These are phyloP conservation scores for Clusia tigrina DNA, from an alignment of 2,888 invertebrate species.

Conservation along the genomic window DNA sequence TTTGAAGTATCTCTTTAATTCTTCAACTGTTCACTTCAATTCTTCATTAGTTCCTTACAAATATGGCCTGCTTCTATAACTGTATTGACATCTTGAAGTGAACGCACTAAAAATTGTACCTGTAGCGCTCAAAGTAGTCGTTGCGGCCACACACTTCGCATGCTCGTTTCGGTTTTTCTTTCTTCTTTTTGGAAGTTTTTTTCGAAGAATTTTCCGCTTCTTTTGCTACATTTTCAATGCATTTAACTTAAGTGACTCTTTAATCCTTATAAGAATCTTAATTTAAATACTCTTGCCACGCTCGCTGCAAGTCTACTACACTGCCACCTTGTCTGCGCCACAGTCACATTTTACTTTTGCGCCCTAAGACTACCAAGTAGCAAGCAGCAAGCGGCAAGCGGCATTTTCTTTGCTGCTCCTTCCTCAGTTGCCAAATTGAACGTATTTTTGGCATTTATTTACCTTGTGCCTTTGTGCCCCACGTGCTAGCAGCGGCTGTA, in stretches of 20 bases:
- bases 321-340: constrained; percentile 30
- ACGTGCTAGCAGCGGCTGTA: not conserved
- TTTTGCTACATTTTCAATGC: constrained; percentile 60
- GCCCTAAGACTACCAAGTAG: too few relatives aligned
- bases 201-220: constrained; percentile 44
- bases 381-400: too few relatives aligned
- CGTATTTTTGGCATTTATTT: constrained; percentile 54
- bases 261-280: constrained; percentile 61
- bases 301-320: constrained; percentile 31
- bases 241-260: constrained; percentile 63
- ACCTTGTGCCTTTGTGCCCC: constrained; percentile 52
- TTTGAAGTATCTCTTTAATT: too few relatives aligned
- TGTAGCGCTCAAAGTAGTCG: too few relatives aligned
- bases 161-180: constrained; percentile 9
- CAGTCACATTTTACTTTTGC: not conserved
- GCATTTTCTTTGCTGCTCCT: constrained; percentile 30
- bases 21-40: too few relatives aligned
- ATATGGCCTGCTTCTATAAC: too few relatives aligned
- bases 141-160: too few relatives aligned
- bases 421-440: constrained; percentile 40
- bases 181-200: constrained; percentile 39
- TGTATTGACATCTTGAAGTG: too few relatives aligned
- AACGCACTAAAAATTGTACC: too few relatives aligned
- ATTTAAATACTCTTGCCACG: constrained; percentile 36
- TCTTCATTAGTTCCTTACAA: too few relatives aligned